phyloP scores from a whole-genome alignment of 2,113 vertebrate genomes.

The Atractosteus spatula region DNA sequence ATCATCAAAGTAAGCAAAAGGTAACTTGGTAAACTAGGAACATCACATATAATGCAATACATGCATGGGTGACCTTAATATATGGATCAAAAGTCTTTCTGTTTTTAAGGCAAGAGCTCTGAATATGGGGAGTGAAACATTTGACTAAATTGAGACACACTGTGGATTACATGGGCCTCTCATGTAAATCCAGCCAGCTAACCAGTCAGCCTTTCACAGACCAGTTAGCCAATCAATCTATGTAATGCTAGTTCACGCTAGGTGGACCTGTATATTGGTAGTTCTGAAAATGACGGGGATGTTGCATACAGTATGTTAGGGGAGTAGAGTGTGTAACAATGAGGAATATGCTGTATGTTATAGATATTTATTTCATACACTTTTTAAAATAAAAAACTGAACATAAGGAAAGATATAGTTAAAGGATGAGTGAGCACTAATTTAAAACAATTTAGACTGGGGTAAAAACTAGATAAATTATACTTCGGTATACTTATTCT shows the following conservation, averaged over 20 bases:
- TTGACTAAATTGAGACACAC: slow-evolving; percentile 62
- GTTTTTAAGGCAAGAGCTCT: slow-evolving; percentile 31
- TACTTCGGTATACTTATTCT: too few species aligned
- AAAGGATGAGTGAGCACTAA: too few species aligned
- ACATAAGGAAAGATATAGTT: too few species aligned
- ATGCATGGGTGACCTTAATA: slow-evolving; percentile 64
- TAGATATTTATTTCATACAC: too few species aligned
- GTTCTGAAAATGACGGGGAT: background rate
- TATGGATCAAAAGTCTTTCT: slow-evolving; percentile 47
- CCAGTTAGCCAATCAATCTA: slow-evolving; percentile 58
- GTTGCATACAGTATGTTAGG: too few species aligned
- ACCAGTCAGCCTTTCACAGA: slow-evolving; percentile 64
- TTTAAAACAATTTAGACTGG: too few species aligned
- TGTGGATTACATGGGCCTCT: slow-evolving; percentile 47
- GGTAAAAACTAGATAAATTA: too few species aligned
- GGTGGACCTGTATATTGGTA: background rate
- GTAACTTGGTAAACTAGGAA: slow-evolving; percentile 47
- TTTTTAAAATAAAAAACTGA: too few species aligned
- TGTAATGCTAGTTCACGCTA: slow-evolving; percentile 37
- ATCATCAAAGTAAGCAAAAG: slow-evolving; percentile 41
- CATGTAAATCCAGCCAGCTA: slow-evolving; percentile 61
- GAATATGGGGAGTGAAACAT: slow-evolving; percentile 28
- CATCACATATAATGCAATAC: slow-evolving; percentile 44
- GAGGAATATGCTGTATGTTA: too few species aligned
- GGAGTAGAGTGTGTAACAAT: too few species aligned